Conservation (phyloP, 1,140 invertebrate genomes). For the Drosophila subpulchrella region DNA sequence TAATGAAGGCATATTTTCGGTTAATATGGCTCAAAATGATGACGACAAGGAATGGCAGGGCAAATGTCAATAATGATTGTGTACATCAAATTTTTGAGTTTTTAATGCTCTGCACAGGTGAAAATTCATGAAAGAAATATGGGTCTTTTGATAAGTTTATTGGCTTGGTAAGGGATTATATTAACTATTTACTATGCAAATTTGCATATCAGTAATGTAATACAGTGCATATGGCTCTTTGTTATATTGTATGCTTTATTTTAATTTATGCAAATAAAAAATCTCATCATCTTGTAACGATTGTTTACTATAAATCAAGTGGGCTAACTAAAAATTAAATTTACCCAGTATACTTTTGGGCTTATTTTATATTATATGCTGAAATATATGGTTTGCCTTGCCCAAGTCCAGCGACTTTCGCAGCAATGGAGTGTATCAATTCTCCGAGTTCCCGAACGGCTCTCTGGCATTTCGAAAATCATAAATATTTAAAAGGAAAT, state of each 20-base stretch:
- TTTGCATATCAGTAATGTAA: constrained; percentile 10
- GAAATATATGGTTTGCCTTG: neutral
- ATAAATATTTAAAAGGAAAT: constrained; percentile 78
- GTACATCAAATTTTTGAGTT: neutral
- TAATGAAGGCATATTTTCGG: constrained; percentile 31
- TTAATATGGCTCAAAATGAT: constrained; percentile 30
- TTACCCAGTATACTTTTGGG: neutral
- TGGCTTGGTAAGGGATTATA: neutral
- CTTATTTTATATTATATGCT: neutral
- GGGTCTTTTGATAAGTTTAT: neutral
- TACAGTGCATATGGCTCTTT: neutral
- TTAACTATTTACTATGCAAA: neutral
- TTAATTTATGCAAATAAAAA: constrained; percentile 13
- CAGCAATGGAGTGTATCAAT: constrained; percentile 37
- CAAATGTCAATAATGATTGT: constrained; percentile 32
- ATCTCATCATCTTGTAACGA: neutral
- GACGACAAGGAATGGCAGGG: constrained; percentile 25
- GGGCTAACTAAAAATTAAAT: neutral
- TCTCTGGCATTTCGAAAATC: constrained; percentile 71
- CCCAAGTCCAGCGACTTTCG: constrained; percentile 5
- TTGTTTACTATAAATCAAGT: neutral
- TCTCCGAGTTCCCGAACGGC: constrained; percentile 35
- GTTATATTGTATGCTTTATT: neutral
- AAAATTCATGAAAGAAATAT: neutral
- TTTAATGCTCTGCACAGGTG: neutral